phyloP scores from a whole-genome alignment of 2,797 vertebrate genomes.

The Pygocentrus nattereri region DNA sequence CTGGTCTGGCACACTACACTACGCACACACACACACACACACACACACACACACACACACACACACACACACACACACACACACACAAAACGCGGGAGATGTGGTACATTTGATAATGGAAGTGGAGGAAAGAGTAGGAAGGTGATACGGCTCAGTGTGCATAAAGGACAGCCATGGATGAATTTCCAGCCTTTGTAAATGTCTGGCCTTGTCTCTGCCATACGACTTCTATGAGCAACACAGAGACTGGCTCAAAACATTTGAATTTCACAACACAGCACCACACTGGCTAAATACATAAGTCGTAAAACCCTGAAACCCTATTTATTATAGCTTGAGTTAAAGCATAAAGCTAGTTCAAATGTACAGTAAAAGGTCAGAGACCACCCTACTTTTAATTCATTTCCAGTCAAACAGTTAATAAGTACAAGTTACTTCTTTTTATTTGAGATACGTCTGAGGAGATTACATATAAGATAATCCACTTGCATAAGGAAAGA shows the following conservation, averaged over 20 bases:
- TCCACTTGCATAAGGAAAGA: too few relatives aligned
- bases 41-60: background rate
- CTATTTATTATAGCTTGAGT: background rate
- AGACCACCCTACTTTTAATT: too few relatives aligned
- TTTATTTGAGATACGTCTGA: too few relatives aligned
- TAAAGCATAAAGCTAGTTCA: background rate
- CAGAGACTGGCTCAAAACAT: background rate
- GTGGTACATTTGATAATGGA: constrained; percentile 25
- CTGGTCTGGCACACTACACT: background rate
- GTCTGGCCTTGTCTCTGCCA: background rate
- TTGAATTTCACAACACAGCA: background rate
- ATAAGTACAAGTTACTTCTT: too few relatives aligned
- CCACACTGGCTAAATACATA: background rate
- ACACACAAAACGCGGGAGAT: background rate
- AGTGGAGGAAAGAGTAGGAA: constrained; percentile 45
- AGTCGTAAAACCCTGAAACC: background rate
- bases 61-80: background rate
- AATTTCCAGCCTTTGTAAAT: background rate
- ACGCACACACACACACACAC: background rate
- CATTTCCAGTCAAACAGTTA: too few relatives aligned
- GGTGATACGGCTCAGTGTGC: constrained; percentile 3
- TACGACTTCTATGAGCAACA: background rate
- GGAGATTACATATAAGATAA: too few relatives aligned
- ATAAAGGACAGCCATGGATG: background rate
- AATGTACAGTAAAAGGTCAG: too few relatives aligned